Evolutionary conservation across 2,797 vertebrate species (phyloP).

Genomic region (Sitta carolinensis): DNA sequence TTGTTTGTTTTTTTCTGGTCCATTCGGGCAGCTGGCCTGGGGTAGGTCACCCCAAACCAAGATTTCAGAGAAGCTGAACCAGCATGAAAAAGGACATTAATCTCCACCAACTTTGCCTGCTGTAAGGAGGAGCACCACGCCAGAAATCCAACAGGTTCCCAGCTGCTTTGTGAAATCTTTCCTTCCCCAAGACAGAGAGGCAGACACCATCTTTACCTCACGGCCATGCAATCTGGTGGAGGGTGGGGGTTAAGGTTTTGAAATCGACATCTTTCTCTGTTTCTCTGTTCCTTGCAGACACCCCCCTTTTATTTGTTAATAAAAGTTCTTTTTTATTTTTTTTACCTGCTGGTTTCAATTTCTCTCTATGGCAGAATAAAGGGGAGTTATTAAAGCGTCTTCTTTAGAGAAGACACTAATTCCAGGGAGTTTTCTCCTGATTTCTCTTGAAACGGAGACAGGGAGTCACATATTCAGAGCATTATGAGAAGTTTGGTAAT

Average conservation of each 20-base stretch:
- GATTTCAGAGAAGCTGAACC: not conserved
- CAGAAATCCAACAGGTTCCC: not conserved
- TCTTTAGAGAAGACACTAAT: not conserved
- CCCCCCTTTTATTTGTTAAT: not conserved
- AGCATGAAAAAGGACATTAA: not conserved
- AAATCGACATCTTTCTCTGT: not conserved
- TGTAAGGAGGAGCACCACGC: not conserved
- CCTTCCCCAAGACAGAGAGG: not conserved
- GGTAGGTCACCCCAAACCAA: accelerated
- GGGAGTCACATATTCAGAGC: not conserved
- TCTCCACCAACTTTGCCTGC: not conserved
- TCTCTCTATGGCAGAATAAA: not conserved
- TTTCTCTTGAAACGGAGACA: not conserved
- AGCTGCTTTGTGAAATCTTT: not conserved
- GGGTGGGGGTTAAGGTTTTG: not conserved
- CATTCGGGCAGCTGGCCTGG: accelerated
- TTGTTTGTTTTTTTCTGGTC: accelerated
- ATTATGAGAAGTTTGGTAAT: not conserved
- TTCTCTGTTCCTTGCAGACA: not conserved
- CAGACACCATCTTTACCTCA: not conserved
- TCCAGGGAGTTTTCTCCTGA: not conserved
- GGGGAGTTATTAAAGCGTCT: not conserved
- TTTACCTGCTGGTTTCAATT: not conserved
- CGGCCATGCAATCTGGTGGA: no score
- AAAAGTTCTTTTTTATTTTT: not conserved